phyloP scores from a whole-genome alignment of 2,113 vertebrate species.

The Pluvianellus socialis region DNA sequence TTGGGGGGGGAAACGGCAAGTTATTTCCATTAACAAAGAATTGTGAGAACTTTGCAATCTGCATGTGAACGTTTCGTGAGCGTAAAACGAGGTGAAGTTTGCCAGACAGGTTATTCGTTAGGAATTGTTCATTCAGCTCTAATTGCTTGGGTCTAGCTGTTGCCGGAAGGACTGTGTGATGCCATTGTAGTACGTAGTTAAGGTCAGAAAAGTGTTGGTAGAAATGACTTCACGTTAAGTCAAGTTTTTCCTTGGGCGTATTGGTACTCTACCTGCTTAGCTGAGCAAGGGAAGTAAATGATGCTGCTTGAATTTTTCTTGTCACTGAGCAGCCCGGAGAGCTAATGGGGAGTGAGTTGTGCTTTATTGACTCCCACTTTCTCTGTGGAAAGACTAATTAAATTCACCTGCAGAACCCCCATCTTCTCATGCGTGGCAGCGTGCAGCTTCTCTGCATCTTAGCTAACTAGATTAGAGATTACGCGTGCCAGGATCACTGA shows the following conservation, averaged over 20 bases:
- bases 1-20: not conserved
- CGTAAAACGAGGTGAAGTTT: not conserved
- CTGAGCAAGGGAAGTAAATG: not conserved
- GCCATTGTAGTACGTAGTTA: not conserved
- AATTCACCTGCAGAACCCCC: constrained; percentile 22
- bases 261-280: not conserved
- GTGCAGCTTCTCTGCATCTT: not conserved
- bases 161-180: not conserved
- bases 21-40: not conserved
- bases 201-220: not conserved
- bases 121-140: constrained; percentile 30
- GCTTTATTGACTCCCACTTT: constrained; percentile 10
- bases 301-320: not conserved
- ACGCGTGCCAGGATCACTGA: not conserved
- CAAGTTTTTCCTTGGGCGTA: not conserved
- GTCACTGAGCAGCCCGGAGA: not conserved
- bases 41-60: not conserved
- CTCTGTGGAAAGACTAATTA: not conserved
- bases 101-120: constrained; percentile 6
- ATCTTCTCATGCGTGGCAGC: not conserved
- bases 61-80: not conserved
- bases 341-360: not conserved
- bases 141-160: constrained; percentile 15
- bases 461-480: constrained; percentile 33
- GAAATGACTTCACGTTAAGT: not conserved